Evolutionary conservation across 2,797 vertebrate genomes (phyloP), one percentile per base, ranked within the genome.

Genomic region (Echeneis naucrates): DNA sequence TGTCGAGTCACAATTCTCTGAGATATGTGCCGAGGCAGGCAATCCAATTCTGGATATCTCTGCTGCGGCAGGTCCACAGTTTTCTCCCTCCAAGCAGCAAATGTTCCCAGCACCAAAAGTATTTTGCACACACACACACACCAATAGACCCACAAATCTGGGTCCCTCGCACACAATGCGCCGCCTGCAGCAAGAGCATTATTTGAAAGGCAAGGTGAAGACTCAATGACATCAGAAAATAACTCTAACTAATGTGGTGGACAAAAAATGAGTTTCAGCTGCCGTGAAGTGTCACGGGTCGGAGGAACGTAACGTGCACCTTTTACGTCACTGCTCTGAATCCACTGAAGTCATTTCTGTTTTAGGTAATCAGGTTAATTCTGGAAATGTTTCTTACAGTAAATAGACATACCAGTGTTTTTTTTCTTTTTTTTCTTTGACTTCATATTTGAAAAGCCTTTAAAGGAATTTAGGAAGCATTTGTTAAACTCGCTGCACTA

Each of bases 171-270:
- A 86, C 87, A 89, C 83, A 90, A 84, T 89, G 84, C 81, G 82
- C 78, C 0, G 80, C 89, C 88, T 84, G 78, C 64, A 86, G 90
- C 88, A 71, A 87, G 76, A 82, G 51, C 65, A 79, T 62, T 90
- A n/a, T 90, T 88, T 75, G 68, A 87, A 84, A 85, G 83, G 75
- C 83, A 85, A 85, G 84, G 89, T 88, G 82, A 92, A 76, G 58
- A 72, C 81, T 83, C 91, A 92, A 87, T 91, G 87, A 90, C 87
- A 84, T 84, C 88, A 84, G 86, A 88, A 90, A 92, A 88, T 87
- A 89, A 86, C 89, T n/a, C n/a, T n/a, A n/a, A n/a, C n/a, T n/a
- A n/a, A n/a, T n/a, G n/a, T n/a, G n/a, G n/a, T n/a, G 56, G 52
- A 66, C 80, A 74, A 74, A 69, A 40, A 50, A 33, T 47, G 63